These are phyloP conservation scores for Metacarcinus magister DNA, from an alignment of 2,888 invertebrate genomes.

Conservation along the genomic window DNA sequence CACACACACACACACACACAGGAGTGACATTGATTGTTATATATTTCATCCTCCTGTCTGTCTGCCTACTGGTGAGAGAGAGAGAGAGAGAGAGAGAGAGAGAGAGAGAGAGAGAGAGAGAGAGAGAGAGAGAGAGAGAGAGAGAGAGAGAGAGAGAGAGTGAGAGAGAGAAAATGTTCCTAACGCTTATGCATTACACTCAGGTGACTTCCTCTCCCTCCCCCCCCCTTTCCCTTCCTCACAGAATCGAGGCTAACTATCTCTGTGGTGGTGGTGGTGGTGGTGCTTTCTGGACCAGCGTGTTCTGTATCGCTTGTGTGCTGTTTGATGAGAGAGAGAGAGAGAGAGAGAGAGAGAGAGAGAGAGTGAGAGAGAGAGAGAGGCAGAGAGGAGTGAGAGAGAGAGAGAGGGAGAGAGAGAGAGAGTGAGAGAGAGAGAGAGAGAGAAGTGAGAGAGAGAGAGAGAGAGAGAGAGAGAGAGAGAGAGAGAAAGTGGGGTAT, in stretches of 20 bases:
- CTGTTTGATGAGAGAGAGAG: background rate
- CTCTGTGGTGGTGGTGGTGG: background rate
- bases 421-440: background rate
- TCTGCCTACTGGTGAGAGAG: background rate
- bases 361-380: conserved; percentile 61
- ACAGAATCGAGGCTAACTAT: no score
- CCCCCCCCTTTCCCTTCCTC: no score
- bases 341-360: conserved; percentile 61
- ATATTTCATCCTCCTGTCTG: conserved; percentile 11
- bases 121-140: background rate
- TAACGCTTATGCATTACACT: background rate
- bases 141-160: background rate
- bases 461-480: background rate
- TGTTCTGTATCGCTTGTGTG: background rate
- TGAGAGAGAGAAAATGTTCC: background rate
- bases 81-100: conserved; percentile 9
- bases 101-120: conserved; percentile 26
- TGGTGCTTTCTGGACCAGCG: background rate
- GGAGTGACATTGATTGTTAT: background rate
- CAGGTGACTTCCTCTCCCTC: background rate
- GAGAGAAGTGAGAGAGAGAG: no score
- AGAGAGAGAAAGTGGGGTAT: no score
- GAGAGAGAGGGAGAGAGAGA: conserved; percentile 48
- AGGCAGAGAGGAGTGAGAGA: no score
- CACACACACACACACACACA: background rate